phyloP scores from a whole-genome alignment of 2,113 vertebrate genomes.

The Mustela lutreola region DNA sequence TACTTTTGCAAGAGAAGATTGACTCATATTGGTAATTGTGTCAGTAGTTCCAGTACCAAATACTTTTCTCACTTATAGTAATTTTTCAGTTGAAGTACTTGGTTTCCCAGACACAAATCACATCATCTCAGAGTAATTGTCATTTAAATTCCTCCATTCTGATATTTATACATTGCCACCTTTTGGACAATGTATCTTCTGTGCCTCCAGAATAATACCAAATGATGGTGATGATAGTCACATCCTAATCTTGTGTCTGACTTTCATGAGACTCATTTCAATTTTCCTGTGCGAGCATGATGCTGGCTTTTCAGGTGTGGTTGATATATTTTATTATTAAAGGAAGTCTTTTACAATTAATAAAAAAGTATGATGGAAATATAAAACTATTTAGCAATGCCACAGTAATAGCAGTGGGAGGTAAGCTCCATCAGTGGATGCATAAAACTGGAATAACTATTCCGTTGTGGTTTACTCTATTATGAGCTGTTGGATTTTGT shows the following conservation, averaged over 20 bases:
- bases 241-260: background rate
- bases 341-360: background rate
- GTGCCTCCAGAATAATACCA: background rate
- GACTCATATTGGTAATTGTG: background rate
- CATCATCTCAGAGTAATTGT: constrained; percentile 11
- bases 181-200: background rate
- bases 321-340: background rate
- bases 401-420: background rate
- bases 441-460: background rate
- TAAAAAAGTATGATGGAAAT: background rate
- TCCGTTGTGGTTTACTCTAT: background rate
- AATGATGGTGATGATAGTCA: background rate
- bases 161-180: background rate
- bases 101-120: background rate
- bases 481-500: background rate
- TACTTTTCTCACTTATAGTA: background rate
- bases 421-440: background rate
- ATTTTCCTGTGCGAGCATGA: background rate
- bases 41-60: background rate
- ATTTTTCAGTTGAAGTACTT: background rate
- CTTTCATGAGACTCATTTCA: background rate
- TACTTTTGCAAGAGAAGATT: background rate
- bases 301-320: background rate
- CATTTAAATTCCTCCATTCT: background rate
- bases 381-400: background rate